Evolutionary conservation across 2,113 vertebrate species (phyloP).

Genomic region (Oreochromis spilurus): DNA sequence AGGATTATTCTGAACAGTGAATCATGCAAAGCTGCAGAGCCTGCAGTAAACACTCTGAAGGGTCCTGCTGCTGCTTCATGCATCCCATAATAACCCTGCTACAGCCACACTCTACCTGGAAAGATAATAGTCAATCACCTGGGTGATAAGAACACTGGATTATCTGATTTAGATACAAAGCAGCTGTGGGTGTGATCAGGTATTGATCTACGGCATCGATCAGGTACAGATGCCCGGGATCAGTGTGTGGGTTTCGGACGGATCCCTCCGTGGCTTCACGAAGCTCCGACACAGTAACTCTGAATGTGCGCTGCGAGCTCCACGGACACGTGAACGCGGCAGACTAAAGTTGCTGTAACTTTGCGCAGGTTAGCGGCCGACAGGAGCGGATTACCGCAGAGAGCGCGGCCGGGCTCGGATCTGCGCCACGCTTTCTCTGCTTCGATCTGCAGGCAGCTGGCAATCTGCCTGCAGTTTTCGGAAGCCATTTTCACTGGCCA

Average conservation of each 20-base stretch:
- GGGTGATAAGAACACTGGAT: not conserved
- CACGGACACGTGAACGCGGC: not conserved
- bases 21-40: not conserved
- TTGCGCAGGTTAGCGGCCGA: not conserved
- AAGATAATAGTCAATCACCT: not conserved
- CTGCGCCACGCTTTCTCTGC: conserved; percentile 6
- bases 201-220: not conserved
- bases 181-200: not conserved
- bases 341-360: conserved; percentile 15
- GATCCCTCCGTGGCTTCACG: not conserved
- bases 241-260: not conserved
- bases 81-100: not conserved
- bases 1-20: not conserved
- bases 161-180: not conserved
- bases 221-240: not conserved
- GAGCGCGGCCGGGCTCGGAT: not conserved
- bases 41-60: not conserved
- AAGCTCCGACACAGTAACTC: not conserved
- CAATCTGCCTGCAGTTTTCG: conserved; percentile 66
- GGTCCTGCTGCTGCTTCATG: not conserved
- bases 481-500: conserved; percentile 86
- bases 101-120: not conserved
- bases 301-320: not conserved
- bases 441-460: conserved; percentile 52
- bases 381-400: not conserved